Base-by-base conservation (phyloP, 2,888 invertebrate species). In the Diarsia brunnea region DNA sequence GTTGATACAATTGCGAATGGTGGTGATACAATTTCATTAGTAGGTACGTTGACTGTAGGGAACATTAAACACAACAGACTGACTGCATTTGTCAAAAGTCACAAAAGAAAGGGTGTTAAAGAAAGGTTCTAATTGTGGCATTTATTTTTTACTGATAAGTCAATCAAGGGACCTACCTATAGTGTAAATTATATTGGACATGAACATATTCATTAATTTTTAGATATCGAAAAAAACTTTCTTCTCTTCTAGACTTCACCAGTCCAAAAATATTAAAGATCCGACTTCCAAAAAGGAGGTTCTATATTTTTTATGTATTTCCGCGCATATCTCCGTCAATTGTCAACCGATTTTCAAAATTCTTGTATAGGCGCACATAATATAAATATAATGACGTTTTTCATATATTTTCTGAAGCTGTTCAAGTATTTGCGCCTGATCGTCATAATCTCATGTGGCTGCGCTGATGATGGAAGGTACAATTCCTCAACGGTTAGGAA, bases 1-100 rank as follows among this genome's bases (percentile, higher is more conserved):
- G 87, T 90, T 89, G 88, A 90, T 85, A 84, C 90, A 90, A 90
- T 84, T 90, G 88, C 81, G 43, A 72, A 27, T 65, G 55, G 61
- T 70, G 58, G 31, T 69, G 77, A 70, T 70, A 80, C 72, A 73
- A 75, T 78, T 84, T 75, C 55, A 81, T 74, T 81, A 75, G 38
- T 31, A 31, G 4, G 47, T 63, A 8, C 64, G 31, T 65, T 64
- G 38, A 49, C 49, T 73, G 38, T 38, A n/a, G 4, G 43, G 8
- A 63, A 72, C 27, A 72, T 72, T 47, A 64, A 55, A 12, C 7
- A 73, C n/a, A 68, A 24, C 12, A 38, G 38, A n/a, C n/a, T 8
- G 19, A 7, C 19, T 72, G 43, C 58, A 31, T 69, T 61, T 67
- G 19, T 60, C 24, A 31, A 78, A 73, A 27, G 55, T 71, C 4